Base-by-base conservation (phyloP, 1,140 invertebrate genomes). In the Eufriesea mexicana region DNA sequence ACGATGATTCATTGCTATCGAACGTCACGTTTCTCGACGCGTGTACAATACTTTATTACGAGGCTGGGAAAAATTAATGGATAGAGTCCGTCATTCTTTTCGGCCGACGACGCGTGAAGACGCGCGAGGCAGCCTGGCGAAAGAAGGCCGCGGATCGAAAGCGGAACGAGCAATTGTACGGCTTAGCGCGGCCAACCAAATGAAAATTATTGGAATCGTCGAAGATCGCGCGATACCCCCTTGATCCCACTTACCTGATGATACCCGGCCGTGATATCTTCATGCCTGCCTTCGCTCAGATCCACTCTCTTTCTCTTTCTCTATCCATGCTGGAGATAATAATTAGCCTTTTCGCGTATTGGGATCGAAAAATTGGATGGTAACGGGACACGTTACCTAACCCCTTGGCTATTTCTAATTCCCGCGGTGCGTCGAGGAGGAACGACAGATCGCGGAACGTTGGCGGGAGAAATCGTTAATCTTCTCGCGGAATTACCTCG, bases 121-220 rank as follows among this genome's bases (percentile, higher is more conserved):
- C 66, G n/a, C 59, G 66, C 55, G 67, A 20, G 2, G 51, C 35
- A 83, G 8, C 2, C 16, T 42, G 35, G 35, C 35, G 35, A 35
- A 35, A 35, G 35, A 35, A 35, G 35, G 55, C 20, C 23, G 18
- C 35, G 75, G 49, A 64, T 80, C 49, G 83, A 85, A 75, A 76
- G 59, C 42, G 28, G 64, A 47, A 51, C 49, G 57, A 55, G 25
- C 23, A 47, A 45, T 67, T 68, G 55, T 35, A 16, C n/a, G 68
- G 61, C 35, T 81, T 82, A 79, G 23, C 59, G 54, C 54, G 59
- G 62, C 4, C 0, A 86, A 79, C 75, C 51, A 67, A 86, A 89
- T 84, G 86, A 92, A 91, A 87, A 91, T 91, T 89, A 89, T 90
- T 86, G 78, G 84, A 90, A 86, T 88, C 85, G 88, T 92, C 86